Evolutionary conservation across 1,140 invertebrate genomes (phyloP).

Genomic region (Tribolium castaneum): DNA sequence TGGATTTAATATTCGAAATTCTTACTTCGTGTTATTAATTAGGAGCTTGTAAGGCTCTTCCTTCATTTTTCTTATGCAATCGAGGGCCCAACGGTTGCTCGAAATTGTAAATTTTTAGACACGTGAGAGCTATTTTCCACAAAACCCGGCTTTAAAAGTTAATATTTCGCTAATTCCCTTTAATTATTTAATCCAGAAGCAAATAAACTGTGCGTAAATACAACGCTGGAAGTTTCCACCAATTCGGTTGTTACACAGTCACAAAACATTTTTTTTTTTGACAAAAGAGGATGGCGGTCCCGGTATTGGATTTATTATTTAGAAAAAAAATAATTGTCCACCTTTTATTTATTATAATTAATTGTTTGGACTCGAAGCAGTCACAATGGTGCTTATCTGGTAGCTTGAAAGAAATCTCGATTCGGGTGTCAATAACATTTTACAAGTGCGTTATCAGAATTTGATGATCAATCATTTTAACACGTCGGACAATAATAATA

Average conservation of each 20-base stretch:
- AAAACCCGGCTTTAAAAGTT: background rate
- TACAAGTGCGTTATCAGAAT: conserved; percentile 14
- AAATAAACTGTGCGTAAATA: background rate
- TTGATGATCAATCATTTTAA: conserved; percentile 28
- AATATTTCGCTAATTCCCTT: background rate
- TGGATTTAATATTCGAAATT: conserved; percentile 6
- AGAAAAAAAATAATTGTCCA: too few relatives aligned
- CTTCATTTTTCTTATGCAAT: conserved; percentile 17
- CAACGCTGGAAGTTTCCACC: background rate
- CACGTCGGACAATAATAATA: conserved; percentile 14
- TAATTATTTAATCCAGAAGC: background rate
- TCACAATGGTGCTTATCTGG: background rate
- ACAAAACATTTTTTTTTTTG: too few relatives aligned
- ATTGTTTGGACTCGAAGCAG: background rate
- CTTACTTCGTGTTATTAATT: conserved; percentile 7
- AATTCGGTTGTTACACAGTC: background rate
- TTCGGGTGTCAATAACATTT: conserved; percentile 17
- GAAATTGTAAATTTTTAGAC: conserved; percentile 40
- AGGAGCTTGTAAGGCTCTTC: background rate
- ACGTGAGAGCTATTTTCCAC: background rate
- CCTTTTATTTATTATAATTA: background rate
- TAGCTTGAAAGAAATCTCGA: background rate
- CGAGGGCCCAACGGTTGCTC: conserved; percentile 29
- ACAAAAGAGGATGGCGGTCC: too few relatives aligned
- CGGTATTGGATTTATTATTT: too few relatives aligned